Conservation (phyloP, 2,888 invertebrate genomes). For the Tenodera sinensis region DNA sequence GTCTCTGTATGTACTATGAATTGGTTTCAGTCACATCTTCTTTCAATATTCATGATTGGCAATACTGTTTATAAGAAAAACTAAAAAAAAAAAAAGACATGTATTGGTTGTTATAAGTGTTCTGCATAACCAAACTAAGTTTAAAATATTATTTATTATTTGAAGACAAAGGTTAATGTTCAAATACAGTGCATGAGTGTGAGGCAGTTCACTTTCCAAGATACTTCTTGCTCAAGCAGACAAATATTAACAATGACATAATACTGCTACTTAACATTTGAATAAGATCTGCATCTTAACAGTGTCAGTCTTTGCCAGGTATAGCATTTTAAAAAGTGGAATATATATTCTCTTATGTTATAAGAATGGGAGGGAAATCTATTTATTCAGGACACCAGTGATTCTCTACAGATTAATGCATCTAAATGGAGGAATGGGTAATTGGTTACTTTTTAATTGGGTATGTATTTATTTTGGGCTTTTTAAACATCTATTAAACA, state of each 20-base stretch:
- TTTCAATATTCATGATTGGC: too few species aligned
- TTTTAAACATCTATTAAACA: neutral
- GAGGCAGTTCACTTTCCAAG: neutral
- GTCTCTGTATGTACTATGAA: too few species aligned
- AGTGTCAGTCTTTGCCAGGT: constrained; percentile 3
- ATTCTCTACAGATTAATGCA: neutral
- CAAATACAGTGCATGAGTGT: neutral
- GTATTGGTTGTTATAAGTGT: too few species aligned
- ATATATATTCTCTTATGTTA: neutral
- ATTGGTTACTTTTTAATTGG: neutral
- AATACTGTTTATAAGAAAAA: too few species aligned
- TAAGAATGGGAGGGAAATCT: neutral
- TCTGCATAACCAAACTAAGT: too few species aligned
- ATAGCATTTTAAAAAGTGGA: constrained; percentile 4
- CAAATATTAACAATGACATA: neutral
- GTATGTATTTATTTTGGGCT: neutral
- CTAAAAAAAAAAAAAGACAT: too few species aligned
- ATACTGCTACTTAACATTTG: neutral
- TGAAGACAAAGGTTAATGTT: neutral
- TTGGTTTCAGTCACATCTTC: too few species aligned
- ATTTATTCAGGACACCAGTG: neutral
- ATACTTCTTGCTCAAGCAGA: neutral
- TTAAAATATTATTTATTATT: neutral
- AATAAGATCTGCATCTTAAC: neutral
- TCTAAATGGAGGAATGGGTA: neutral